Evolutionary conservation across 2,797 vertebrate genomes (phyloP).

Genomic region (Trachurus trachurus): DNA sequence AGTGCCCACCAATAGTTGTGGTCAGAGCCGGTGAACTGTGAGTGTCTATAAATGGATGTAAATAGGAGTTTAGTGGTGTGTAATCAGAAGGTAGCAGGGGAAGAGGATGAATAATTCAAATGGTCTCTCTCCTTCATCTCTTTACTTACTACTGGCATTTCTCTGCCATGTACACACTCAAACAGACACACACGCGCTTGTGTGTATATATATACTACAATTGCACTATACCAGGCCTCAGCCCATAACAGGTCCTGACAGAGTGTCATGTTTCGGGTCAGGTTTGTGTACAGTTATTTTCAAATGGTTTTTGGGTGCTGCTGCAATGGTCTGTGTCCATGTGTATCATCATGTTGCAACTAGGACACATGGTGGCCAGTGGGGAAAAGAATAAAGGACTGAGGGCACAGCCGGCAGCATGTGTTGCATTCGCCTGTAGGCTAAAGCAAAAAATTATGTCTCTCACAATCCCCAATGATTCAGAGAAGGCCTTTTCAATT

Average conservation of each 20-base stretch:
- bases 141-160: constrained; percentile 24
- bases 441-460: neutral
- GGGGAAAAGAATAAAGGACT: neutral
- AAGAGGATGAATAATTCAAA: constrained; percentile 77
- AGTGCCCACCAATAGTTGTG: constrained; percentile 46
- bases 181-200: neutral
- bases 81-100: constrained; percentile 65
- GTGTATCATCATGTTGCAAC: neutral
- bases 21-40: constrained; percentile 67
- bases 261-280: neutral
- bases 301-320: neutral
- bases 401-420: neutral
- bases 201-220: neutral
- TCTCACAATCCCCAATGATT: constrained; percentile 16
- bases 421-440: neutral
- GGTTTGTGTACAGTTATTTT: neutral
- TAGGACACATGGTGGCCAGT: neutral
- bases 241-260: neutral
- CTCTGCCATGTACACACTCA: neutral
- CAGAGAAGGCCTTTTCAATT: constrained; percentile 2
- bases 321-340: neutral
- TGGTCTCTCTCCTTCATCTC: constrained; percentile 30
- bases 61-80: constrained; percentile 74
- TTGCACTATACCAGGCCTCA: neutral
- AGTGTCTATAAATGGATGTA: constrained; percentile 66